Evolutionary conservation across 2,888 invertebrate species (phyloP).

Genomic region (Hirtodrosophila alboralis): DNA sequence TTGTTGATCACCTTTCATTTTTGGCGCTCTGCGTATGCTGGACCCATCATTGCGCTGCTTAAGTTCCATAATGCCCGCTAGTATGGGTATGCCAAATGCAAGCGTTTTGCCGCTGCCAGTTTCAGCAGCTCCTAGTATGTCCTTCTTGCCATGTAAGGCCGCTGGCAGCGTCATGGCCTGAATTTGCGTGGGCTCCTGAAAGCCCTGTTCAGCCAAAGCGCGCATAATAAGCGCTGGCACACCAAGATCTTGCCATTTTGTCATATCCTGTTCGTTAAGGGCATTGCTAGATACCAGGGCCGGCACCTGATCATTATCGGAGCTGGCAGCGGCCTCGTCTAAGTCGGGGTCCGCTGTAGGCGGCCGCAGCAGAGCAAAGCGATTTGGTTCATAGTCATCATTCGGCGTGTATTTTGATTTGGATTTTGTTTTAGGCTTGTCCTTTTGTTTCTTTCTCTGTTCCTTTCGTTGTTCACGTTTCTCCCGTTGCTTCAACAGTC

Average conservation of each 20-base stretch:
- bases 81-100: conserved; percentile 97
- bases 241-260: conserved; percentile 88
- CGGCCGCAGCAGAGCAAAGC: conserved; percentile 79
- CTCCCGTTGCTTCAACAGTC: conserved; percentile 61
- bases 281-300: conserved; percentile 13
- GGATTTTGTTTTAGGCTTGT: not conserved
- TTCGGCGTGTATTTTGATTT: conserved; percentile 24
- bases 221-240: conserved; percentile 88
- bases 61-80: conserved; percentile 91
- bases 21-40: conserved; percentile 77
- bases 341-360: conserved; percentile 53
- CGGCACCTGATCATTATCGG: conserved; percentile 44
- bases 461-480: conserved; percentile 60
- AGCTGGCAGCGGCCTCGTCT: conserved; percentile 36
- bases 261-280: conserved; percentile 33
- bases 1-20: conserved; percentile 47
- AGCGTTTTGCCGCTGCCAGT: conserved; percentile 99
- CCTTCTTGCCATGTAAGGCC: conserved; percentile 93
- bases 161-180: conserved; percentile 92
- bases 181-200: conserved; percentile 93
- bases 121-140: conserved; percentile 99
- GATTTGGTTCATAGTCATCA: conserved; percentile 56
- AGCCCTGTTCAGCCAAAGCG: conserved; percentile 90
- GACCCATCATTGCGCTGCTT: conserved; percentile 85
- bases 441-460: conserved; percentile 40